Conservation (phyloP, 2,113 vertebrate genomes). For the Opisthocomus hoazin region DNA sequence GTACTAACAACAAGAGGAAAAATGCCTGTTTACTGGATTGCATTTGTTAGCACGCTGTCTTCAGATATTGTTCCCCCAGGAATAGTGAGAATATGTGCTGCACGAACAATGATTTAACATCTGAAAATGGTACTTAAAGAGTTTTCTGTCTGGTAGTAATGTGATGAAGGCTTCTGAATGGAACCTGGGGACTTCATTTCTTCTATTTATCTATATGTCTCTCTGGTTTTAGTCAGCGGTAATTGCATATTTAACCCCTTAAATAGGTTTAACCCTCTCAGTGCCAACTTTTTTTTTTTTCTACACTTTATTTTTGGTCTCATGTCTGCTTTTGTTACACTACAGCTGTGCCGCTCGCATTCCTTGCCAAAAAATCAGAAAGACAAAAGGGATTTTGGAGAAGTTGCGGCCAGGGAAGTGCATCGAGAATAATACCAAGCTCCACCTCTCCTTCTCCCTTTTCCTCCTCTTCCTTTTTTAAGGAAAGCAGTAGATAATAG, state of each 20-base stretch:
- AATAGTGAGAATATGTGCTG: slow-evolving; percentile 71
- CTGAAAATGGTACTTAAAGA: slow-evolving; percentile 83
- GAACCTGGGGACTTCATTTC: slow-evolving; percentile 78
- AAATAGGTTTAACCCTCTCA: slow-evolving; percentile 72
- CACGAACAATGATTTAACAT: slow-evolving; percentile 79
- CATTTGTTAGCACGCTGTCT: slow-evolving; percentile 81
- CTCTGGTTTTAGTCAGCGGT: slow-evolving; percentile 75
- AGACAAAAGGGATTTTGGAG: slow-evolving; percentile 42
- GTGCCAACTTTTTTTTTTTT: slow-evolving; percentile 10
- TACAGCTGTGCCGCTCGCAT: slow-evolving; percentile 25
- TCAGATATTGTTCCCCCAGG: slow-evolving; percentile 81
- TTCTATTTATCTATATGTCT: slow-evolving; percentile 80
- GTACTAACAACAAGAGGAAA: slow-evolving; percentile 74
- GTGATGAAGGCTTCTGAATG: slow-evolving; percentile 75
- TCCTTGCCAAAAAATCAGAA: slow-evolving; percentile 19
- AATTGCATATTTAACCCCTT: slow-evolving; percentile 80
- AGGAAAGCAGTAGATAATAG: slow-evolving; percentile 25
- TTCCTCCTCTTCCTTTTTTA: neutral
- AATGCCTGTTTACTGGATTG: slow-evolving; percentile 80
- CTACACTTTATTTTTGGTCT: slow-evolving; percentile 2
- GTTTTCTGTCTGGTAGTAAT: slow-evolving; percentile 79
- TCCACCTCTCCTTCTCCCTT: neutral
- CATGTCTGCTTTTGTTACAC: slow-evolving; percentile 32
- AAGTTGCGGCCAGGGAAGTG: slow-evolving; percentile 15
- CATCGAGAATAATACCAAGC: neutral